phyloP scores from a whole-genome alignment of 2,113 vertebrate species.

The Labeo catla region DNA sequence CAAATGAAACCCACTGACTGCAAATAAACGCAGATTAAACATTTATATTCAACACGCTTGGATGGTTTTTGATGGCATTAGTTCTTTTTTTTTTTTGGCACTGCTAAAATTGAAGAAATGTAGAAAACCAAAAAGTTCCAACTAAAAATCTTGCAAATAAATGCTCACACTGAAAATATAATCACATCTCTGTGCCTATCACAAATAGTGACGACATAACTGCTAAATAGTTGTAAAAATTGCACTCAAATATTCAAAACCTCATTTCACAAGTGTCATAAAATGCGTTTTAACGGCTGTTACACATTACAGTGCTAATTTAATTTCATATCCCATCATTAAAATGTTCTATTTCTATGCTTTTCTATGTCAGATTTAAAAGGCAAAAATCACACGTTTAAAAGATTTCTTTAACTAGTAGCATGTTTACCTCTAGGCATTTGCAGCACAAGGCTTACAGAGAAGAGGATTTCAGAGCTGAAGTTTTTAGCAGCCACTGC shows the following conservation, averaged over 20 bases:
- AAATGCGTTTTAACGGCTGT: not conserved
- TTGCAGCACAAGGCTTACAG: not conserved
- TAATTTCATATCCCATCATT: not conserved
- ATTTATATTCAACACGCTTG: constrained; percentile 58
- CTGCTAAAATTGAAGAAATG: constrained; percentile 28
- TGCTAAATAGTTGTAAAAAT: not conserved
- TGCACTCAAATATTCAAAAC: not conserved
- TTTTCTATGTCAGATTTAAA: not conserved
- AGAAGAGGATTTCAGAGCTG: not conserved
- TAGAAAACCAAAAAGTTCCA: constrained; percentile 18
- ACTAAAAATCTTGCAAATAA: constrained; percentile 2
- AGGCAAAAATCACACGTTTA: not conserved
- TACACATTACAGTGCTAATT: not conserved
- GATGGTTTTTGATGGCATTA: constrained; percentile 51
- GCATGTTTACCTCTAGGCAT: not conserved
- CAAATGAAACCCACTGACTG: constrained; percentile 58
- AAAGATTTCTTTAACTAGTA: not conserved
- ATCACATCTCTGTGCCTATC: not conserved
- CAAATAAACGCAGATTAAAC: constrained; percentile 61
- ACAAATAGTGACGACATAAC: not conserved
- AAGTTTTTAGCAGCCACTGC: not conserved
- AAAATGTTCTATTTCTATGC: not conserved
- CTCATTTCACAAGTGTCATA: not conserved
- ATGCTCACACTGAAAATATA: not conserved
- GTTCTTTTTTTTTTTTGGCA: constrained; percentile 34